Evolutionary conservation across 1,140 invertebrate species (phyloP), one percentile per base, ranked within the genome.

Genomic region (Mycetomoellerius zeteki): DNA sequence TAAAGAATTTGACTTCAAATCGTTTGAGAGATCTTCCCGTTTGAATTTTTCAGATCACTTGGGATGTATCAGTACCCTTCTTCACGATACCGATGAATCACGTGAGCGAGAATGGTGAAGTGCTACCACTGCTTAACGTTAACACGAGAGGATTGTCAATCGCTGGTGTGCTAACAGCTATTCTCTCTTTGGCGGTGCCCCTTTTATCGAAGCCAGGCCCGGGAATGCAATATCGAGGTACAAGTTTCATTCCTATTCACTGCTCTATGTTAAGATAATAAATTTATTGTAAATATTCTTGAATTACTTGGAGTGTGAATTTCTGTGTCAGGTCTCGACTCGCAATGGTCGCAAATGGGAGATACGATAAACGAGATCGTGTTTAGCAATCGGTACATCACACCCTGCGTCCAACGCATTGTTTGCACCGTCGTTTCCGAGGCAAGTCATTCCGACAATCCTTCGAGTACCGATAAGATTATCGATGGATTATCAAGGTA

Each of bases 401-500:
- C 92, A 0, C 92, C 93, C 0, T 96, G 95, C 50, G 75, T 94
- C 47, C 94, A 95, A 80, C 89, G 91, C 43, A 87, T 93, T 0
- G 82, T 95, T 64, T 96, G 95, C 58, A 92, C 90, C 12, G 71
- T 94, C 3, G 90, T 95, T 50, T 90, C 92, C 5, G 85, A 85
- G 19, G 91, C 93, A 0, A 87, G 77, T 8, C 82, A 89, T 6
- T 62, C 90, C 16, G 90, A 93, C 0, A 91, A 91, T 67, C 93
- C 92, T 0, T 91, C 92, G 1, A 94, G 92, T 43, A 86, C 88
- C 1, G 93, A 95, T 2, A 95, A 95, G 86, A 95, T 96, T 58
- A 93, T 95, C 37, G 95, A 96, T 69, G 95, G 93, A 30, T 56
- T 95, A 4, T 91, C 92, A 0, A 95, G 94, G 95, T 95, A 93